These are phyloP conservation scores for Stichopus chloronotus DNA, from an alignment of 35 echinoderm and acorn worm genomes.

Conservation along the genomic window DNA sequence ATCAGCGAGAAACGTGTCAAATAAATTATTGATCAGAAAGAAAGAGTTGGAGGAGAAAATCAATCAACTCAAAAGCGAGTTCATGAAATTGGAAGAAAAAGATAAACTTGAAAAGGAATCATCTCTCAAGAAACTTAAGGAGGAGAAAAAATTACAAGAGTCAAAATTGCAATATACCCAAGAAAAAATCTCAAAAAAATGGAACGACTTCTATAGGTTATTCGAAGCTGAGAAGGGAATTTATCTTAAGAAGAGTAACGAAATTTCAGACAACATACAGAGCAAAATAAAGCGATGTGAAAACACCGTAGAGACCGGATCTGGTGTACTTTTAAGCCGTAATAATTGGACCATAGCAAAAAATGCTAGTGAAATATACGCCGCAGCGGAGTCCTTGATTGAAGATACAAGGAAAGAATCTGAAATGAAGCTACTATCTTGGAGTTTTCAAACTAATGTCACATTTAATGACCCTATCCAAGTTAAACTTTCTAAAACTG, in stretches of 20 bases:
- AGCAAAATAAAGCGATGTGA: not conserved
- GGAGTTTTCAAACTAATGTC: not conserved
- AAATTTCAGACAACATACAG: constrained; percentile 2
- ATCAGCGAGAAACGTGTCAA: not conserved
- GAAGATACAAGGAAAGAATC: constrained; percentile 1
- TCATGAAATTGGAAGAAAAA: not conserved
- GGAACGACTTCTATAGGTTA: not conserved
- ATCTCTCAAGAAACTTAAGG: not conserved
- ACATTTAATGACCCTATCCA: not conserved
- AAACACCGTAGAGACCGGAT: not conserved
- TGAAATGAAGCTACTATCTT: not conserved
- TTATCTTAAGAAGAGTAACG: not conserved
- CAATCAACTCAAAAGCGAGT: not conserved
- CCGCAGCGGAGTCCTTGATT: not conserved
- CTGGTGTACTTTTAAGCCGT: not conserved
- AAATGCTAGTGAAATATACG: not conserved
- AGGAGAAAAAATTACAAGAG: not conserved
- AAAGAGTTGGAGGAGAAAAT: constrained; percentile 5
- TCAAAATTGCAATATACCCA: not conserved
- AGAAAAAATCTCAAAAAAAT: not conserved
- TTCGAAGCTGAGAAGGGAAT: not conserved
- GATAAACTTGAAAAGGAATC: no score
- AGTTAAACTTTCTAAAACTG: not conserved
- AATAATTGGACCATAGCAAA: constrained; percentile 28
- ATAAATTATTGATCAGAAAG: not conserved